A percentile compares a stretch with the other conserved stretches of the same genome.
Evolutionary conservation across 2,113 vertebrate genomes (phyloP).

Genomic region (Triplophysa dalaica): DNA sequence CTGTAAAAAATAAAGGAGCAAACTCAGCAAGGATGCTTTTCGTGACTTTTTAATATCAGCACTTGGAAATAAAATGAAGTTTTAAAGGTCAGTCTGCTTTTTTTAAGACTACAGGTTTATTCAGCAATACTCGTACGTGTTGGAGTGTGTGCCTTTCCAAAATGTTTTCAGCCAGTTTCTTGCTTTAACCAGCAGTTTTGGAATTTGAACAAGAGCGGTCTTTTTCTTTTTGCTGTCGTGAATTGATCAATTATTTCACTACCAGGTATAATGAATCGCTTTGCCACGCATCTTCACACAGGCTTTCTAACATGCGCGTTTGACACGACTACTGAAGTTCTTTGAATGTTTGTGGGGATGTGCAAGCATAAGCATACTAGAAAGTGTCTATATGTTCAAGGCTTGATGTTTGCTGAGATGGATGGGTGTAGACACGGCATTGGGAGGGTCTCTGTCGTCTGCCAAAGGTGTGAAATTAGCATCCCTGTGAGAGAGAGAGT

Average conservation of each 20-base stretch:
- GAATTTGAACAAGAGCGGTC: no score
- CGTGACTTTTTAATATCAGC: not conserved
- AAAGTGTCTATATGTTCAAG: conserved; percentile 5
- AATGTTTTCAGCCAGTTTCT: not conserved
- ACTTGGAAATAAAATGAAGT: not conserved
- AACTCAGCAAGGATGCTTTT: not conserved
- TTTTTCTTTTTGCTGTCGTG: not conserved
- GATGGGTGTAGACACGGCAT: conserved; percentile 41
- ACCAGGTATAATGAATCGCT: not conserved
- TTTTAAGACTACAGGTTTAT: not conserved
- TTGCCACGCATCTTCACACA: not conserved
- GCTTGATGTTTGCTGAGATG: conserved; percentile 29
- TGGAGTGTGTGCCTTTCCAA: not conserved
- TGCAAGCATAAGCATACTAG: not conserved
- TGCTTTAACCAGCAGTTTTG: not conserved
- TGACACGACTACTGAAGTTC: not conserved
- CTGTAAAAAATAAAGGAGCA: not conserved
- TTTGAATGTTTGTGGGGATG: not conserved
- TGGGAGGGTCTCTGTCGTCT: conserved; percentile 53
- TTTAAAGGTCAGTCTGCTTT: not conserved
- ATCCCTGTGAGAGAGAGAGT: conserved; percentile 66
- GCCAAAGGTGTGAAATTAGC: conserved; percentile 67
- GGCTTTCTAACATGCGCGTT: not conserved
- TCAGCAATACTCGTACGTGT: not conserved
- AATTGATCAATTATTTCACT: not conserved